phyloP scores from a whole-genome alignment of 1,140 invertebrate genomes.

The Papilio helenus region DNA sequence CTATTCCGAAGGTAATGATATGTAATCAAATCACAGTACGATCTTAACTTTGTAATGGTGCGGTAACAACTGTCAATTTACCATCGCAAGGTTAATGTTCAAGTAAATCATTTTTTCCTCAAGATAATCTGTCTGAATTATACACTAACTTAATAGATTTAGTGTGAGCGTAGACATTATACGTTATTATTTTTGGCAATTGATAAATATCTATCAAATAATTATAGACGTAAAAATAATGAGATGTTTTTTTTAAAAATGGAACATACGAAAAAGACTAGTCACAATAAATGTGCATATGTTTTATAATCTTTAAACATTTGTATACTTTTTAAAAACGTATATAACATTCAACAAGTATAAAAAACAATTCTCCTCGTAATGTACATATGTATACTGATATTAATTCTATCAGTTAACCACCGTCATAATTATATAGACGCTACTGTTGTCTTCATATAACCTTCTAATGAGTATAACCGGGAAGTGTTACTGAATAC shows the following conservation, averaged over 20 bases:
- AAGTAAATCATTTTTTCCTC: conserved; percentile 42
- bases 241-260: background rate
- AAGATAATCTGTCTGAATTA: conserved; percentile 29
- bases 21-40: conserved; percentile 58
- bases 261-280: background rate
- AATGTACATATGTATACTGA: too few relatives aligned
- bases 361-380: too few relatives aligned
- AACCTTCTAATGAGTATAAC: conserved; percentile 37
- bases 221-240: background rate
- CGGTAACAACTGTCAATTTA: conserved; percentile 45
- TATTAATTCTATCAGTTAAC: background rate
- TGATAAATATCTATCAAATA: conserved; percentile 18
- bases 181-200: conserved; percentile 16
- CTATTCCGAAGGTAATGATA: conserved; percentile 53
- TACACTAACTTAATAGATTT: conserved; percentile 18
- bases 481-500: conserved; percentile 54
- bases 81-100: conserved; percentile 40
- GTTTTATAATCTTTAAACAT: too few relatives aligned
- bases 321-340: too few relatives aligned
- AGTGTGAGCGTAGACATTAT: conserved; percentile 1
- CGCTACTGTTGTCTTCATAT: conserved; percentile 35
- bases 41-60: conserved; percentile 47
- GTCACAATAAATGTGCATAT: too few relatives aligned
- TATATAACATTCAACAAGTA: too few relatives aligned
- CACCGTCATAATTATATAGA: background rate